phyloP scores from a whole-genome alignment of 37 sponge, comb jelly and placozoan genomes.

The Halichondria panicea region DNA sequence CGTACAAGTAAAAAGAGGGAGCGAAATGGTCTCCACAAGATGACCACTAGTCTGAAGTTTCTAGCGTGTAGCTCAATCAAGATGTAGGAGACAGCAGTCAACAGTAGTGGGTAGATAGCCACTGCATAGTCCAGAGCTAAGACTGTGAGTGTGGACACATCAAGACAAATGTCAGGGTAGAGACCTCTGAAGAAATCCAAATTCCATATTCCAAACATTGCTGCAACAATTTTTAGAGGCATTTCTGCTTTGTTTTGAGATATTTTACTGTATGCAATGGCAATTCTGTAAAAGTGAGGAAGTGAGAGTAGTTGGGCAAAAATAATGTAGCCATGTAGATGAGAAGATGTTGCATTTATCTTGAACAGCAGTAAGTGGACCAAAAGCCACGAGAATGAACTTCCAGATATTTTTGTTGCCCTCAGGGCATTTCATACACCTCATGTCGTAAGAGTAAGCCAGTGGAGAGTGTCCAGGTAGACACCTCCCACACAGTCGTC shows the following conservation, averaged over 20 bases:
- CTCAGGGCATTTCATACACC: constrained; percentile 10
- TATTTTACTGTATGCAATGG: too few species aligned
- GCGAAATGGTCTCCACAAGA: constrained; percentile 25
- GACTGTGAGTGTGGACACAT: background rate
- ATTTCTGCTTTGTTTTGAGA: too few species aligned
- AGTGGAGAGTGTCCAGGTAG: constrained; percentile 2
- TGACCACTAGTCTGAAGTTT: background rate
- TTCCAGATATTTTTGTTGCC: constrained; percentile 7
- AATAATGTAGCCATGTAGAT: constrained; percentile 49
- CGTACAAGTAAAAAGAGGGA: background rate
- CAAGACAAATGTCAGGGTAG: constrained; percentile 12
- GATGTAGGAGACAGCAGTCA: constrained; percentile 5
- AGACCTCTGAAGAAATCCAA: constrained; percentile 32
- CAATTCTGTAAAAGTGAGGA: too few species aligned
- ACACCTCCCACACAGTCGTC: constrained; percentile 65
- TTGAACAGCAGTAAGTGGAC: constrained; percentile 62
- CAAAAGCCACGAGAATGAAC: constrained; percentile 12
- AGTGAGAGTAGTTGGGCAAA: constrained; percentile 43
- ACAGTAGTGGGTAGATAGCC: constrained; percentile 20
- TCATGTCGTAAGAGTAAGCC: constrained; percentile 26
- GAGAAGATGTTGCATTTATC: constrained; percentile 46
- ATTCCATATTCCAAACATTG: constrained; percentile 32
- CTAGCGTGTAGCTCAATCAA: constrained; percentile 9
- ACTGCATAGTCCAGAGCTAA: constrained; percentile 26
- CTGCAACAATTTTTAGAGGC: background rate